phyloP scores from a whole-genome alignment of 2,113 vertebrate genomes.

The Hyperopisus bebe region DNA sequence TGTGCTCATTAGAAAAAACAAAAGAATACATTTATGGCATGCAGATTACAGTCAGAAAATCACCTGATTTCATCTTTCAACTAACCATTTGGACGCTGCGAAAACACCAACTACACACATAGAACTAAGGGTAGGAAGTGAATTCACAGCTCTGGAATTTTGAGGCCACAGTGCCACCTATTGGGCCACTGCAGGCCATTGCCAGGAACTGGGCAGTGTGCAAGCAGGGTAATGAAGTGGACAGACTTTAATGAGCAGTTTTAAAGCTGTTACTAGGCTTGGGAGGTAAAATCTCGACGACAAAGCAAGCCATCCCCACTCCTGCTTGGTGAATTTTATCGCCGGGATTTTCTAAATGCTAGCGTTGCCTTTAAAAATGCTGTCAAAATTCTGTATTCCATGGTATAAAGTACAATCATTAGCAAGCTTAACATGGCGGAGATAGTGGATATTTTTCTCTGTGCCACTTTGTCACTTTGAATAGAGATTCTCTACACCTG shows the following conservation, averaged over 20 bases:
- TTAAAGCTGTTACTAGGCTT: no score
- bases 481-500: no score
- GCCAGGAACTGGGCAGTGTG: neutral
- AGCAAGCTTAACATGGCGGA: neutral
- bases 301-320: no score
- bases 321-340: neutral
- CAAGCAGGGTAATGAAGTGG: neutral
- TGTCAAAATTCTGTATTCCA: neutral
- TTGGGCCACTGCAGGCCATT: neutral
- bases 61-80: neutral
- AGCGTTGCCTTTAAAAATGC: no score
- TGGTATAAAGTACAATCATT: neutral
- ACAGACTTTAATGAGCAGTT: no score
- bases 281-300: no score
- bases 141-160: neutral
- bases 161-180: neutral
- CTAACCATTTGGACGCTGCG: neutral
- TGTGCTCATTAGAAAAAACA: neutral
- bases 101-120: neutral
- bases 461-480: no score
- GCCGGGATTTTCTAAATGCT: neutral
- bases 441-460: neutral
- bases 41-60: neutral
- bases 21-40: neutral
- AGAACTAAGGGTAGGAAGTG: neutral